Evolutionary conservation across 2,888 invertebrate genomes (phyloP), one percentile per base, ranked within the genome.

Genomic region (Caenorhabditis sinica): DNA sequence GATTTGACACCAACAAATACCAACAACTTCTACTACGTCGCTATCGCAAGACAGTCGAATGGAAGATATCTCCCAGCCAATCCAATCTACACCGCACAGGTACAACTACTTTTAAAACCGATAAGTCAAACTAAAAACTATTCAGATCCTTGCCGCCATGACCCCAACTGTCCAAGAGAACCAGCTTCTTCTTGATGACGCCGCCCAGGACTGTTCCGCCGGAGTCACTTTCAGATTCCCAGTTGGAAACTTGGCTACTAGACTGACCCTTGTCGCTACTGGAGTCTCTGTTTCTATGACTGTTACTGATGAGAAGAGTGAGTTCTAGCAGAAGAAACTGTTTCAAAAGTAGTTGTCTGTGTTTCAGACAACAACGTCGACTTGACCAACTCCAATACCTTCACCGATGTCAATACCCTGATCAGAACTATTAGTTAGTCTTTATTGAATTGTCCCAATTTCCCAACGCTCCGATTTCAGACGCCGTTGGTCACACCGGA

Each of bases 61-160:
- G 89, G 89, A 69, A 73, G 89, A 60, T 66, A 87, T 30, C 49
- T 86, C n/a, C 73, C 86, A 17, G 66, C 84, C 6, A 86, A 49
- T 9, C 43, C 69, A 13, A n/a, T 79, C 2, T 20, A 17, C 28
- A 69, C 63, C 17, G 28, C 23, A 36, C 65, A 43, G 60, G 79
- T 82, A 11, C 36, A n/a, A 49, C 9, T 49, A 40, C 2, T 13
- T 28, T 5, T 13, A 56, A n/a, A 8, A 40, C 45, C 0, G 2
- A 49, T 23, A 13, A 49, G n/a, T 49, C 3, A 13, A 60, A 33
- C 60, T 3, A 15, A 36, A 36, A 49, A 49, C 49, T 4, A 1
- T 76, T 40, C 63, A 86, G 84, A 60, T 86, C 6, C 60, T 75
- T 20, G n/a, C 25, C 1, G 66, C 66, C 17, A 33, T 85, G 9